Evolutionary conservation across 2,797 vertebrate species (phyloP).

Genomic region (Allobates femoralis): DNA sequence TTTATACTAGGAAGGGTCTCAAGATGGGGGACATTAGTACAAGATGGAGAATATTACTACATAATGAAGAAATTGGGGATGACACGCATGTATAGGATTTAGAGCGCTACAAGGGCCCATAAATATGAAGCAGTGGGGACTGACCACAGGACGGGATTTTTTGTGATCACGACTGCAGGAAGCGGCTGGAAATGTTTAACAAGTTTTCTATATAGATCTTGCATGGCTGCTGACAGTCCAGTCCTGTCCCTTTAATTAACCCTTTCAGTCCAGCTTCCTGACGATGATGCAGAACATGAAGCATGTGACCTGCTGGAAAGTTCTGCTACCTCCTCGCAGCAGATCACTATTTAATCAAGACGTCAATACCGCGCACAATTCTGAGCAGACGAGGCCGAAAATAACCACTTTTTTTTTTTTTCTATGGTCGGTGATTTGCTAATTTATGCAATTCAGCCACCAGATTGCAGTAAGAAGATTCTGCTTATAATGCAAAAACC

Average conservation of each 20-base stretch:
- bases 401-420: neutral
- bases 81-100: too few relatives aligned
- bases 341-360: neutral
- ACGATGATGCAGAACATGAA: neutral
- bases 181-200: too few relatives aligned
- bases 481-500: conserved; percentile 28
- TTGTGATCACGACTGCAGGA: too few relatives aligned
- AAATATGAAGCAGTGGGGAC: too few relatives aligned
- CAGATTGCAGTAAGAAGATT: conserved; percentile 17
- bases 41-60: too few relatives aligned
- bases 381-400: neutral
- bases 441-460: conserved; percentile 12
- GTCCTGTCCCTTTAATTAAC: neutral
- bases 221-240: too few relatives aligned
- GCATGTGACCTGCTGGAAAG: neutral
- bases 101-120: too few relatives aligned
- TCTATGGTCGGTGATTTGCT: neutral
- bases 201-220: too few relatives aligned
- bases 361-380: neutral
- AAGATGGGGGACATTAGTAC: too few relatives aligned
- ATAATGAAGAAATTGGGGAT: too few relatives aligned
- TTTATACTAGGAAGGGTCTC: too few relatives aligned
- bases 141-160: too few relatives aligned
- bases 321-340: neutral
- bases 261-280: neutral